Conservation (phyloP, 2,113 vertebrate genomes). For the Notiomystis cincta region DNA sequence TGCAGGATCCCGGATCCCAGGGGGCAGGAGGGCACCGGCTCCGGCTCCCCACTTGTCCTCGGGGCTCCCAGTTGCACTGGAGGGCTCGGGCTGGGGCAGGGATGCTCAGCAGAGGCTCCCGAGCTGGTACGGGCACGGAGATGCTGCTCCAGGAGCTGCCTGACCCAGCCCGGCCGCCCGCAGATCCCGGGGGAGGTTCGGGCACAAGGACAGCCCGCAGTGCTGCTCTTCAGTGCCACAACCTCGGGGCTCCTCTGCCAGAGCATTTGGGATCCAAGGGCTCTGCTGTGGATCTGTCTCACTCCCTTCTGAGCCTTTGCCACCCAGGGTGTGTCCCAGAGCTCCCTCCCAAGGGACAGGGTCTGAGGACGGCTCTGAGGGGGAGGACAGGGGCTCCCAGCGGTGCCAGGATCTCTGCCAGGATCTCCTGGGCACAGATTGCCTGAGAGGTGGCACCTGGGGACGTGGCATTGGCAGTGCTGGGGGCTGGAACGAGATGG, state of each 20-base stretch:
- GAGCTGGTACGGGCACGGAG: fast-evolving
- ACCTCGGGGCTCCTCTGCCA: neutral
- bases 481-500: neutral
- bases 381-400: neutral
- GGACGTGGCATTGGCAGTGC: neutral
- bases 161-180: fast-evolving
- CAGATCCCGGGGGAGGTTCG: neutral
- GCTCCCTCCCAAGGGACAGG: neutral
- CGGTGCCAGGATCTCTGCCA: neutral
- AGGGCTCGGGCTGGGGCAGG: fast-evolving
- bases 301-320: neutral
- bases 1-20: fast-evolving
- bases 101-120: neutral
- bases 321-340: fast-evolving
- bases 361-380: neutral
- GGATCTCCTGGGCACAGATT: fast-evolving
- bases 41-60: fast-evolving
- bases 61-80: neutral
- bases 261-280: no score
- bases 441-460: neutral
- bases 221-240: fast-evolving
- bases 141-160: neutral
- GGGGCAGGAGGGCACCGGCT: neutral
- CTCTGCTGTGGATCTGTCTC: fast-evolving
- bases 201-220: neutral